Percentiles rank a stretch among this genome's conserved stretches.
Conservation (phyloP, 2,888 invertebrate species). For the Agonum fuliginosum region DNA sequence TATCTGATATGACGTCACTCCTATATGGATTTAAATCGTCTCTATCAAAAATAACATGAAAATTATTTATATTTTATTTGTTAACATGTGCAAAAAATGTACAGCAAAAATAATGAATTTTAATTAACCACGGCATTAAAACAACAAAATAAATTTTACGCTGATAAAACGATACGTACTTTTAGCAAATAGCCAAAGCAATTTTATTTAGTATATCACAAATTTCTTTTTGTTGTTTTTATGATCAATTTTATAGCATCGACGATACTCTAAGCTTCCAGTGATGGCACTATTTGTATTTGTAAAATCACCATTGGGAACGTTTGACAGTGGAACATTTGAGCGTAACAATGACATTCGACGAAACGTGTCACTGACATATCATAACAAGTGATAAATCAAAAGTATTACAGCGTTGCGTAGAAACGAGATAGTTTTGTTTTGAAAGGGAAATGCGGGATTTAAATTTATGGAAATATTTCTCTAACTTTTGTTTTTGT, state of each 20-base stretch:
- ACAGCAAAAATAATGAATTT: no score
- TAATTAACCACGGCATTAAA: no score
- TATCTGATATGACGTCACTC: no score
- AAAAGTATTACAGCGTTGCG: background rate
- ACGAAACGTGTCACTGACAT: background rate
- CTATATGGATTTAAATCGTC: no score
- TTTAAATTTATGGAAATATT: background rate
- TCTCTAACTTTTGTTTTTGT: background rate
- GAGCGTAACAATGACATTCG: background rate
- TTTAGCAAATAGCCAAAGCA: no score
- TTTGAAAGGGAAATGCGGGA: background rate
- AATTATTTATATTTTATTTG: no score
- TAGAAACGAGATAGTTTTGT: background rate
- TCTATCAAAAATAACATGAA: no score
- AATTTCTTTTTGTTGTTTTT: no score
- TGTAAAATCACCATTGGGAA: background rate
- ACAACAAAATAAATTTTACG: no score
- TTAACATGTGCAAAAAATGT: no score
- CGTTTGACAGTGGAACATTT: background rate
- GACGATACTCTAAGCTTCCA: background rate
- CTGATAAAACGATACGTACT: no score
- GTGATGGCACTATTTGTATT: background rate
- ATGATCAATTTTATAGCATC: background rate
- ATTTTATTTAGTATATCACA: no score
- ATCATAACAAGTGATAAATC: slow-evolving; percentile 4